Evolutionary conservation across 1,140 invertebrate genomes (phyloP), one percentile per base, ranked within the genome.

Genomic region (Amyelois transitella): DNA sequence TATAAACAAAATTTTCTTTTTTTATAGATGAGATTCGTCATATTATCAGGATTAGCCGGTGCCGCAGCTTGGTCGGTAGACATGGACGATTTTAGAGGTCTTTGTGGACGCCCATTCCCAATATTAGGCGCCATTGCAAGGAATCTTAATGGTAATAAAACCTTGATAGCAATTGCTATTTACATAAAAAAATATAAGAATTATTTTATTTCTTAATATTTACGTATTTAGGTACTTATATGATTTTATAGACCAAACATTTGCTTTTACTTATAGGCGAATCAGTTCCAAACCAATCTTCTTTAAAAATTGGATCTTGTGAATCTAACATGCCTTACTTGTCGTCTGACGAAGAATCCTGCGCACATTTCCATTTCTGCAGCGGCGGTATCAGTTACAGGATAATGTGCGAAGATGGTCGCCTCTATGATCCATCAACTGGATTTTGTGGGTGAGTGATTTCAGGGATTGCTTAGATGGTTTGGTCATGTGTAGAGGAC

Each of bases 361-460:
- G 94, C 70, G 90, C 91, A 0, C 89, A 91, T 48, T 95, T 92
- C 74, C 91, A 93, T 52, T 88, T 92, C 22, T 95, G 94, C 62
- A 89, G 90, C n/a, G 89, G 90, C 51, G 91, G 91, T 59, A 84
- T 91, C 6, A 89, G 86, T 60, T 92, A 91, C 64, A 89, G 92
- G 51, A 75, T 91, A 47, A 68, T 75, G 0, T 90, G 91, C 54
- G 85, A 86, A 53, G 77, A 87, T 20, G 81, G 88, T 32, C 77
- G 86, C 18, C 84, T 91, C 22, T 91, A 90, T 54, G 89, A 91
- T 66, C 81, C 89, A 0, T 81, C 78, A 21, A 88, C 82, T 32
- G 90, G 89, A 18, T 86, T 86, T 62, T 91, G 91, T 65, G 86
- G 86, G 73, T 89, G 83, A 67, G 71, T 73, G 17, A 7, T 53